phyloP scores from a whole-genome alignment of 2,797 vertebrate species.

The Trachops cirrhosus region DNA sequence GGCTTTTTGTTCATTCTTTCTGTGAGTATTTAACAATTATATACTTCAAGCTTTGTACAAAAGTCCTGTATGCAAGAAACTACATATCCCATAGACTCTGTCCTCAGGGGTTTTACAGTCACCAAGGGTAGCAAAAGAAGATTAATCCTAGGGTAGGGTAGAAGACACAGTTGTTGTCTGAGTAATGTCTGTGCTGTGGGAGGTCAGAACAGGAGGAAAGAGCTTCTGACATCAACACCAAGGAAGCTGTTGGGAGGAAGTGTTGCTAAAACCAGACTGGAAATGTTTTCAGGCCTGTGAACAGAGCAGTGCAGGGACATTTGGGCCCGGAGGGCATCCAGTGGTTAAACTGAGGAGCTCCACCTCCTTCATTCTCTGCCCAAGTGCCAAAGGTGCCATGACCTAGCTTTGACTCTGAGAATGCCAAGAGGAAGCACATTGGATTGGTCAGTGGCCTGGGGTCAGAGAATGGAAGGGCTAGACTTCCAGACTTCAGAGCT shows the following conservation, averaged over 20 bases:
- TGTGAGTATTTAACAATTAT: rapidly evolving
- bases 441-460: rapidly evolving
- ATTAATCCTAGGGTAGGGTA: rapidly evolving
- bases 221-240: rapidly evolving
- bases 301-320: rapidly evolving
- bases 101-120: background rate
- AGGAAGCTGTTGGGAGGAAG: too few relatives aligned
- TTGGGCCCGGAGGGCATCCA: rapidly evolving
- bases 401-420: too few relatives aligned
- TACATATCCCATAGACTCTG: background rate
- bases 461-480: background rate
- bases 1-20: background rate
- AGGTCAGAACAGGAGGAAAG: too few relatives aligned
- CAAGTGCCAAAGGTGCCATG: rapidly evolving
- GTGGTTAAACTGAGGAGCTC: too few relatives aligned
- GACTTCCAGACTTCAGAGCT: background rate
- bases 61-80: background rate
- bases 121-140: background rate
- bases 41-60: rapidly evolving
- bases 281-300: background rate
- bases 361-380: rapidly evolving
- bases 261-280: too few relatives aligned
- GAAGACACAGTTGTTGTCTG: background rate
- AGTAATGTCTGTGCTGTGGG: rapidly evolving
- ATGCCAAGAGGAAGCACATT: rapidly evolving